Base-by-base conservation (phyloP, 2,797 vertebrate species). In the Otolemur crassicaudatus region DNA sequence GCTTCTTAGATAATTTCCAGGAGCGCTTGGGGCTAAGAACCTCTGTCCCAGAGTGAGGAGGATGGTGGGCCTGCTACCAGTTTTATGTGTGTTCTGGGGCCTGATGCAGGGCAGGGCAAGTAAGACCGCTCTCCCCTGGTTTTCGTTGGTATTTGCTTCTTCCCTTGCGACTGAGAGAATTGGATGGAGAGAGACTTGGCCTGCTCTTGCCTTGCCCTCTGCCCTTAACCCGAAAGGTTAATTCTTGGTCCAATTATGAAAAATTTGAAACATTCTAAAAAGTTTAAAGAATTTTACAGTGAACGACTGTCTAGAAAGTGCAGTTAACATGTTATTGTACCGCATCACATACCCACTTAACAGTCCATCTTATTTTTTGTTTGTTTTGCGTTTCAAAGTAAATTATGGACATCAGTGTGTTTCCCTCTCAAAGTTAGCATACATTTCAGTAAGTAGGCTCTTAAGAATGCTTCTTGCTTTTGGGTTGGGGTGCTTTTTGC, bases 141-240 rank as follows among this genome's bases (percentile, higher is more conserved):
- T 14, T 53, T 53, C 46, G 12, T 13, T 60, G 80, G 25, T 79
- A 61, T 76, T 87, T 22, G 60, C 80, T 93, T 60, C 60, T 92
- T 63, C 13, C 7, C 17, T 70, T 43, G 25, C 5, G 37, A 72
- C 76, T 60, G 73, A 69, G 11, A n/a, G 73, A 73, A 34, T 40
- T 82, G 84, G 76, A 58, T 72, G 29, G 69, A 79, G 58, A 93
- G 80, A 91, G 19, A 27, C 7, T 0, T 61, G 63, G 63, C 53
- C 93, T 93, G 61, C 40, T 84, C 70, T 85, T 85, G 67, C 61
- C 67, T 92, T 90, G 86, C 67, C 31, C 81, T 65, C n/a, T 65
- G 72, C 31, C 60, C 31, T 11, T 60, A 49, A 79, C 34, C 61
- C 60, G 46, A 83, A 82, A 65, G 31, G 37, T 91, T 81, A 49